Base-by-base conservation (phyloP, 2,888 invertebrate species). In the Melanophora roralis region DNA sequence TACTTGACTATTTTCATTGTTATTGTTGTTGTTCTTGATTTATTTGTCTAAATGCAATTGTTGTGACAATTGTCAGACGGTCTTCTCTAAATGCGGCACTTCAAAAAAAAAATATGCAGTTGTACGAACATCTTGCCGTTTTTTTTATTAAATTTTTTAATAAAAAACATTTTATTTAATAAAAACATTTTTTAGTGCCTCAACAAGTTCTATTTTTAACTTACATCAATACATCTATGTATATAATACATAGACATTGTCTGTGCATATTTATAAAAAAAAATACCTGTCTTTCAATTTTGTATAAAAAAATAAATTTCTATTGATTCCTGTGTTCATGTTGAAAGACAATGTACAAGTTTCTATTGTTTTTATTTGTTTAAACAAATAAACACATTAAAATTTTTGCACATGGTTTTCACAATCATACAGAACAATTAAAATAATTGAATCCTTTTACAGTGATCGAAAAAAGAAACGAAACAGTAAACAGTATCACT, bases 61-160 rank as follows among this genome's bases (percentile, higher is more conserved):
- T 79, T 79, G 69, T 79, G 79, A 79, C 79, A 79, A 79, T 65
- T 49, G 72, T 71, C 71, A 67, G 60, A 32, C 65, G 62, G 27
- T 57, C 23, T 43, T 2, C 16, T 16, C 32, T 43, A 23, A 16
- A 43, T 67, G 59, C 53, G 45, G 36, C 16, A 34, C 36, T n/a
- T 12, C 8, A 9, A 51, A 32, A 8, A 14, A 43, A 21, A 74
- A 67, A 27, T n/a, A n/a, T n/a, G n/a, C n/a, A n/a, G n/a, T n/a
- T n/a, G n/a, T n/a, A n/a, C n/a, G 14, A 67, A 60, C 27, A 43
- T 40, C 5, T 49, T 59, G 40, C 7, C 12, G 43, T 43, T n/a
- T 0, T 14, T 40, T 60, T 12, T 45, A 5, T 7, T 3, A 3
- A 43, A n/a, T 43, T 43, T 12, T 40, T 74, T 19, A n/a, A n/a